Percentiles rank a stretch among this genome's conserved stretches.
Conservation (phyloP, 2,113 vertebrate genomes). For the Solea solea region DNA sequence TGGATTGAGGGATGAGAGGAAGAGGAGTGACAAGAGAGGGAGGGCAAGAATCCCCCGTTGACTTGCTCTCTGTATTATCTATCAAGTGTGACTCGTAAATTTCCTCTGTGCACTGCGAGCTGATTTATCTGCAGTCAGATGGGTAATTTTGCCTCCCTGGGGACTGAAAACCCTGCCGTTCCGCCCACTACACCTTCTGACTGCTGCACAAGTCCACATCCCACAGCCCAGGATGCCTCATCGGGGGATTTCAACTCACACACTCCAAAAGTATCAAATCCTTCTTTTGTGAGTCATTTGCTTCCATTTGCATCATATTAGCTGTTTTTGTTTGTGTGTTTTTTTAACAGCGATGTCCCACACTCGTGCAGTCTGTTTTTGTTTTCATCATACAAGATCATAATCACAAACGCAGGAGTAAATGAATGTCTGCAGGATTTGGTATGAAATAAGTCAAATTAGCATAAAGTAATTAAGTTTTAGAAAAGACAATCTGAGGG, state of each 20-base stretch:
- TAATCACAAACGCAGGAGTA: neutral
- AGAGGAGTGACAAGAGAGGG: slow-evolving; percentile 1
- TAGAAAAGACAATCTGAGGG: too few species aligned
- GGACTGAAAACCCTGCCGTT: slow-evolving; percentile 22
- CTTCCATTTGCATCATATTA: neutral
- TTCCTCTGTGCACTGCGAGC: slow-evolving; percentile 52
- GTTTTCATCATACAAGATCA: neutral
- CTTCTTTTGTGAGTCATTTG: slow-evolving; percentile 35
- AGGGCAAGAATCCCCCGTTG: slow-evolving; percentile 19
- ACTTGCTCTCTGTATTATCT: slow-evolving; percentile 67
- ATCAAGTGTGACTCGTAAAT: slow-evolving; percentile 73
- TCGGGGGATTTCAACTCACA: neutral
- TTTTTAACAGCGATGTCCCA: neutral
- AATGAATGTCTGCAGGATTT: neutral
- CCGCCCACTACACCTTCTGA: slow-evolving; percentile 11
- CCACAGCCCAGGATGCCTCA: neutral
- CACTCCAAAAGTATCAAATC: neutral
- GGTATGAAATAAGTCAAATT: neutral
- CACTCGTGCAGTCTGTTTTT: neutral
- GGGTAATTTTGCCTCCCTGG: slow-evolving; percentile 65
- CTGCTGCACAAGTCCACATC: slow-evolving; percentile 1
- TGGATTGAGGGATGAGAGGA: slow-evolving; percentile 11
- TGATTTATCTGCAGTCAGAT: slow-evolving; percentile 72
- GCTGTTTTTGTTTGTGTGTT: neutral
- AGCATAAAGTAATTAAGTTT: neutral